Base-by-base conservation (phyloP, 37 sponge, comb jelly and placozoan species). In the Eunapius fragilis region DNA sequence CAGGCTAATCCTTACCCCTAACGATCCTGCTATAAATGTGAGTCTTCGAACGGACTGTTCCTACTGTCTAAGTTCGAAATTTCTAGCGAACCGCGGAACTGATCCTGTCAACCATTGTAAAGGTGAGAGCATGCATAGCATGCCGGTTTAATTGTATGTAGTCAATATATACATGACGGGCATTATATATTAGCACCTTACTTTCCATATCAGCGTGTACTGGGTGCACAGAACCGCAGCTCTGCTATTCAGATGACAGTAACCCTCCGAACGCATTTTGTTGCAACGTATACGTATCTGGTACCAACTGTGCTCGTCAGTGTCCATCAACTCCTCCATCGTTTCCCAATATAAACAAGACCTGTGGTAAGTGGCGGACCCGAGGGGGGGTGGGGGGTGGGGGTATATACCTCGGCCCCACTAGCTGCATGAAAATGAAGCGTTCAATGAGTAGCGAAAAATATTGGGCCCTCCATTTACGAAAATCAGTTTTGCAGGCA, bases 201-300 rank as follows among this genome's bases (percentile, higher is more conserved):
- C n/a, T n/a, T n/a, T n/a, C n/a, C n/a, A n/a, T n/a, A n/a, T n/a
- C 41, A 82, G 49, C 67, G 74, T 34, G 74, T 70, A 41, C 70
- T 85, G 19, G 68, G 67, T 67, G 91, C 87, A 77, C 83, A 86
- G 48, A 70, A 82, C 22, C 73, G 67, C 25, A 81, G 75, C 22
- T 58, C 86, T 48, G 28, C 69, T 11, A 49, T 91, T 27, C 83
- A 87, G 24, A 50, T 70, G 25, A 83, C 71, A 9, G 75, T 77
- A 34, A 82, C 32, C 83, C 79, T 81, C 30, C 79, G 76, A 78
- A 69, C 72, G 10, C 74, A 79, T 77, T 75, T 67, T 47, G 38
- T 91, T n/a, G 78, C 71, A 79, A 76, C 67, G 32, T 45, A 74
- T 32, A 71, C 13, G 13, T 82, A 47, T n/a, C 31, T 34, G 37